A percentile compares a stretch with the other conserved stretches of the same genome.
Evolutionary conservation across 2,888 invertebrate genomes (phyloP).

Genomic region (Mesorhabditis belari): DNA sequence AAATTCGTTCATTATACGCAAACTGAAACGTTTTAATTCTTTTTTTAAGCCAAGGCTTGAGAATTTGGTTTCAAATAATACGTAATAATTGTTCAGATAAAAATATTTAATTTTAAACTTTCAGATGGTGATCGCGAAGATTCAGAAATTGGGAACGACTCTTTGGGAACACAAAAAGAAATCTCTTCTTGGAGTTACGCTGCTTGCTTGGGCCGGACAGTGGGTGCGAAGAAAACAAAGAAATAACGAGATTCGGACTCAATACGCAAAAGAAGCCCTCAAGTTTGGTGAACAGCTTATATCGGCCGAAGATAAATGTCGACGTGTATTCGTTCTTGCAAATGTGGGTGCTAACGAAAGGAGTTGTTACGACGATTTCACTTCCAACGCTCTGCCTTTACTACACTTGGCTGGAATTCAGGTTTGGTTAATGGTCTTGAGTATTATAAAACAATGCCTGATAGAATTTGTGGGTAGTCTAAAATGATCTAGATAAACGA

Average conservation of each 20-base stretch:
- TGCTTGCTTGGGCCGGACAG: constrained; percentile 26
- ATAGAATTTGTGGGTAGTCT: too few relatives aligned
- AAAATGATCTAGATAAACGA: too few relatives aligned
- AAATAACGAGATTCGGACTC: constrained; percentile 33
- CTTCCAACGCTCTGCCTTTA: constrained; percentile 44
- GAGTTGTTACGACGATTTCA: constrained; percentile 36
- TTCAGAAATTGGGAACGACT: too few relatives aligned
- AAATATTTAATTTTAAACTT: too few relatives aligned
- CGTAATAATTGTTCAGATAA: too few relatives aligned
- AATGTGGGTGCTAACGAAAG: constrained; percentile 42
- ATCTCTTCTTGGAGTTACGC: constrained; percentile 26
- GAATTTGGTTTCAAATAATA: too few relatives aligned
- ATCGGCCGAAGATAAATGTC: constrained; percentile 33
- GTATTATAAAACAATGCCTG: too few relatives aligned
- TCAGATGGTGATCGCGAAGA: too few relatives aligned
- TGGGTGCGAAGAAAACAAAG: constrained; percentile 10
- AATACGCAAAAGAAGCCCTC: constrained; percentile 36
- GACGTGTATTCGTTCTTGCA: constrained; percentile 40
- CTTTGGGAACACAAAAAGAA: constrained; percentile 44
- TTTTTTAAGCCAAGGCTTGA: too few relatives aligned
- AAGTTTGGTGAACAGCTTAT: constrained; percentile 32
- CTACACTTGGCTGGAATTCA: constrained; percentile 49
- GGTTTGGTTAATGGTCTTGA: too few relatives aligned
- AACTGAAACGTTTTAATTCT: too few relatives aligned
- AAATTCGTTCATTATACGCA: too few relatives aligned